A percentile compares a stretch with the other conserved stretches of the same genome.
These are phyloP conservation scores for Cataglyphis livida DNA, from an alignment of 2,888 invertebrate species.

Conservation along the genomic window DNA sequence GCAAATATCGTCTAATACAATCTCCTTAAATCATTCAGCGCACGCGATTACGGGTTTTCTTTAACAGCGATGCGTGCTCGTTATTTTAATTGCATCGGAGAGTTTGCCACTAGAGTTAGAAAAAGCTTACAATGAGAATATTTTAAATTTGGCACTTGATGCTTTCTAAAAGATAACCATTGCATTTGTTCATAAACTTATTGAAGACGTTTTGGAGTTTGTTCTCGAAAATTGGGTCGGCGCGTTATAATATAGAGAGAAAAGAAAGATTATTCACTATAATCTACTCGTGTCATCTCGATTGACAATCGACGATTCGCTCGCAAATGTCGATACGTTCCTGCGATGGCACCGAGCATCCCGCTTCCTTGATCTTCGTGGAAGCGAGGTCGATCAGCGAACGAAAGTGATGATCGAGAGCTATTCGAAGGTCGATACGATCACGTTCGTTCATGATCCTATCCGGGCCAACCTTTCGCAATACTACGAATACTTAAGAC, in stretches of 20 bases:
- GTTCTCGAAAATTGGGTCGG: not conserved
- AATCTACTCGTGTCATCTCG: not conserved
- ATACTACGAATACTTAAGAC: conserved; percentile 16
- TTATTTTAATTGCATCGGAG: not conserved
- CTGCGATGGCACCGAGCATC: conserved; percentile 60
- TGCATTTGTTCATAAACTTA: not conserved
- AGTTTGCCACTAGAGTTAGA: not conserved
- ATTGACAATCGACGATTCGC: conserved; percentile 60
- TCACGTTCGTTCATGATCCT: conserved; percentile 62
- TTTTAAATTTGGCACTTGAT: conserved; percentile 49
- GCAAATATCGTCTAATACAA: conserved; percentile 38
- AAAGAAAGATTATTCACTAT: not conserved
- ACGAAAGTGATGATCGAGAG: conserved; percentile 69
- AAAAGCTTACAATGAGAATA: conserved; percentile 8
- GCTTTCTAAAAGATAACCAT: conserved; percentile 22
- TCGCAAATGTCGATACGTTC: conserved; percentile 41
- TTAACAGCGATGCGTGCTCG: not conserved
- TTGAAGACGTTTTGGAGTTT: conserved; percentile 14
- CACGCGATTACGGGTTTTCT: conserved; percentile 37
- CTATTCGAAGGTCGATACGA: conserved; percentile 55
- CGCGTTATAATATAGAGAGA: not conserved
- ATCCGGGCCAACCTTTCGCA: conserved; percentile 29
- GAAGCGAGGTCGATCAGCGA: conserved; percentile 53
- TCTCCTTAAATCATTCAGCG: conserved; percentile 31
- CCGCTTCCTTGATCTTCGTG: conserved; percentile 47